Base-by-base conservation (phyloP, 2,113 vertebrate species). In the Hyperopisus bebe region DNA sequence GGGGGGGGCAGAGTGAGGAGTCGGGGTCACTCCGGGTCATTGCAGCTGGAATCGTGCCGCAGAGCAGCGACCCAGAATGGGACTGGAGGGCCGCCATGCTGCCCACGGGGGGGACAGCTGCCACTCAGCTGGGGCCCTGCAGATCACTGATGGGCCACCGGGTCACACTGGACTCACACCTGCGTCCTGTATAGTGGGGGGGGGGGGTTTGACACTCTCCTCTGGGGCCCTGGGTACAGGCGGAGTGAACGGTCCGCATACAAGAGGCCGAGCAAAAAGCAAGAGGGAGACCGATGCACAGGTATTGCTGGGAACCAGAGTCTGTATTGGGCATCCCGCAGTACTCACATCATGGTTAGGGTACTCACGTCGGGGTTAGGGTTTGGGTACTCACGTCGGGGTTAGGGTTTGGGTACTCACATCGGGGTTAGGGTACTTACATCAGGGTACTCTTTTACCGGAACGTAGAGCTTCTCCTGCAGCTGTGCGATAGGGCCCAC, bases 401-500 rank as follows among this genome's bases (percentile, higher is more conserved):
- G 55, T 24, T n/a, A 62, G 55, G 58, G 21, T 8, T 58, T 58
- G 55, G 21, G 62, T 4, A 66, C 9, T 70, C 62, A 31, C 10
- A 3, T 4, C 3, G 3, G 62, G 62, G 62, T 31, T 31, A 31
- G 62, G 62, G 62, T 70, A 70, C 62, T 99, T 96, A 99, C 98
- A 91, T 99, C 98, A 88, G 98, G 98, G 94, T 97, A 99, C 95
- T 99, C 98, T 96, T 99, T 99, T 93, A 99, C 98, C 92, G 98
- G 98, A 95, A 99, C 98, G 92, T 98, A 99, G 93, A 99, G 98
- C 95, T 99, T 99, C 95, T 99, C 98, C 96, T 99, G 98, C 94
- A 99, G 96, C 95, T 99, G 98, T 91, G 99, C 98, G 93, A 98
- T 96, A 88, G 98, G 98, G 91, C 98, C 98, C 94, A 98, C 96